Percentiles rank a stretch among this genome's conserved stretches.
Conservation (phyloP, 2,888 invertebrate species). For the Ischnura elegans region DNA sequence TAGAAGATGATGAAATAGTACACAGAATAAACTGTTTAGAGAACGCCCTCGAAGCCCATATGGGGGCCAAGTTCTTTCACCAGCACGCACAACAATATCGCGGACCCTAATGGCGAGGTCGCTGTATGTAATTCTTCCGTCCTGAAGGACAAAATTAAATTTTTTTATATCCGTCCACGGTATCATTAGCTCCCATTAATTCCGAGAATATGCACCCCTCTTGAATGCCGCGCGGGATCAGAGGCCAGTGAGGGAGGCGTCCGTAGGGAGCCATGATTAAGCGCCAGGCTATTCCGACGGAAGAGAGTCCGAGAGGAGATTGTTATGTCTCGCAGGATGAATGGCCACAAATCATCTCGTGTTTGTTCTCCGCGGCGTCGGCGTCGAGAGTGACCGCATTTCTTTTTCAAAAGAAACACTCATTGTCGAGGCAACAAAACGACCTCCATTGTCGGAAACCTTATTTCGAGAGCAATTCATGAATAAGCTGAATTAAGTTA, state of each 20-base stretch:
- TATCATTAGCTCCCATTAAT: conserved; percentile 15
- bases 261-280: background rate
- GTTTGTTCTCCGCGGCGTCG: background rate
- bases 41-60: no score
- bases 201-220: background rate
- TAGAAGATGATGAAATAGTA: no score
- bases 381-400: background rate
- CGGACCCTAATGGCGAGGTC: background rate
- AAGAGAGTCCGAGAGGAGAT: background rate
- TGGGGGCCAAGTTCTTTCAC: no score
- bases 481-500: background rate
- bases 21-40: no score
- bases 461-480: background rate
- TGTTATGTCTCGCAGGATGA: background rate
- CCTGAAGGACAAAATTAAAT: conserved; percentile 13
- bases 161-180: background rate
- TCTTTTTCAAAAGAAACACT: background rate
- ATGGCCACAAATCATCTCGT: background rate
- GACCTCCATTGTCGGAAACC: background rate
- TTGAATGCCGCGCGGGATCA: background rate
- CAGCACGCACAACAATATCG: background rate
- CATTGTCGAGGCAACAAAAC: background rate
- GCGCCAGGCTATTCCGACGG: background rate
- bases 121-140: background rate
- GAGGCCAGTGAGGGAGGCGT: background rate